Evolutionary conservation across 2,797 vertebrate genomes (phyloP).

Genomic region (Sebastes variabilis): DNA sequence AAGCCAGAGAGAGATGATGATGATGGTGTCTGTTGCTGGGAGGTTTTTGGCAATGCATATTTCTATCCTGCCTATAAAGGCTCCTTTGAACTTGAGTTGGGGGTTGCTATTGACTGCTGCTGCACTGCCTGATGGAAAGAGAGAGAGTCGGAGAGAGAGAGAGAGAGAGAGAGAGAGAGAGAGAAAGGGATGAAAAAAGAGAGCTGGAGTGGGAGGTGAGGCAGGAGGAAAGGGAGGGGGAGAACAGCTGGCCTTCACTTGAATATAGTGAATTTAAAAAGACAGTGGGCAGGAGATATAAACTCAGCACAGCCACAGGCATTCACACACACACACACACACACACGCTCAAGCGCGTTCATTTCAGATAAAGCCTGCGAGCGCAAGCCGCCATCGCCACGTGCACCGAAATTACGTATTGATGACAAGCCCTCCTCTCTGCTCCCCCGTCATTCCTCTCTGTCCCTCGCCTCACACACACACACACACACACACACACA

Average conservation of each 20-base stretch:
- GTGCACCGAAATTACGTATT: slow-evolving; percentile 49
- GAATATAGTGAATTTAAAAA: slow-evolving; percentile 61
- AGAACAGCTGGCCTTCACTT: slow-evolving; percentile 69
- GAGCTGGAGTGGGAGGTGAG: slow-evolving; percentile 53
- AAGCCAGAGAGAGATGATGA: slow-evolving; percentile 42
- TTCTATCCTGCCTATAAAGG: slow-evolving; percentile 72
- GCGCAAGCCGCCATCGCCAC: slow-evolving; percentile 28
- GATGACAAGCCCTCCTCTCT: slow-evolving; percentile 44
- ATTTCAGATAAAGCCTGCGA: slow-evolving; percentile 37
- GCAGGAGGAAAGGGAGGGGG: slow-evolving; percentile 27
- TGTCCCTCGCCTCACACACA: not conserved
- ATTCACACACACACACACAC: slow-evolving; percentile 5
- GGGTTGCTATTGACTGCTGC: slow-evolving; percentile 66
- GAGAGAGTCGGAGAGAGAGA: not conserved
- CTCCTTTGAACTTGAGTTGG: slow-evolving; percentile 69
- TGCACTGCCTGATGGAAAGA: slow-evolving; percentile 66
- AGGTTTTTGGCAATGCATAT: slow-evolving; percentile 74
- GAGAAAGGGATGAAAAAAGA: slow-evolving; percentile 49
- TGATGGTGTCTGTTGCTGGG: slow-evolving; percentile 66
- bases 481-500: not conserved
- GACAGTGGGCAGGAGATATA: slow-evolving; percentile 58
- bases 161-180: not conserved
- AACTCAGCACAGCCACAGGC: slow-evolving; percentile 48
- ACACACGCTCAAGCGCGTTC: not conserved
- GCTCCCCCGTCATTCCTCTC: not conserved